Percentiles rank a stretch among this genome's conserved stretches.
phyloP scores from a whole-genome alignment of 2,797 vertebrate species.

The Syngnathus acus region DNA sequence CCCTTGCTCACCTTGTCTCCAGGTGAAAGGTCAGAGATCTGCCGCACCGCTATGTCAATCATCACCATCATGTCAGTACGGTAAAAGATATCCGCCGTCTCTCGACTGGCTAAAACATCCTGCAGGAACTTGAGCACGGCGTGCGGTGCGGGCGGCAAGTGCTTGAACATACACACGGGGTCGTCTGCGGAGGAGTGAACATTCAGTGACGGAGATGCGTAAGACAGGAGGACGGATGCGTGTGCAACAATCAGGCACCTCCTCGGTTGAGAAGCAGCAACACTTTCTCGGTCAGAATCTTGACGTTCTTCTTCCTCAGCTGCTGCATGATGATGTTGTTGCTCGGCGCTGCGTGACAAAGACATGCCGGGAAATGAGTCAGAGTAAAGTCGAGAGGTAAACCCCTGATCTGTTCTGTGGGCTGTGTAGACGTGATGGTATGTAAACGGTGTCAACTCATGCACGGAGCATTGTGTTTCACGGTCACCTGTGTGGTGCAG shows the following conservation, averaged over 20 bases:
- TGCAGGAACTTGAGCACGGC: conserved; percentile 94
- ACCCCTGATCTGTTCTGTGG: too few species aligned
- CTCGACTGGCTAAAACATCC: conserved; percentile 81
- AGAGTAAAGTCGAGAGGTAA: neutral
- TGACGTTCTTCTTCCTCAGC: conserved; percentile 86
- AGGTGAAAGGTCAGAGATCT: conserved; percentile 92
- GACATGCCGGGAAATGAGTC: neutral
- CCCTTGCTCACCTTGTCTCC: conserved; percentile 81
- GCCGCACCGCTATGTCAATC: conserved; percentile 93
- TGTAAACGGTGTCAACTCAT: too few species aligned
- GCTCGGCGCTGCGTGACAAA: conserved; percentile 72
- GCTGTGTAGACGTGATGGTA: too few species aligned
- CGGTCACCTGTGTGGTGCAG: conserved; percentile 83
- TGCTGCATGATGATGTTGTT: conserved; percentile 89
- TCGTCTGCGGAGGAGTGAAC: conserved; percentile 71
- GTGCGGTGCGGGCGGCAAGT: conserved; percentile 85
- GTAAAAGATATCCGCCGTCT: conserved; percentile 90
- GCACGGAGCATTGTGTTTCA: too few species aligned
- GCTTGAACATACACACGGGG: conserved; percentile 90
- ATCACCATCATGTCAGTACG: conserved; percentile 98
- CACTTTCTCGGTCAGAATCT: conserved; percentile 90
- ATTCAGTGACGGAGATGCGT: neutral
- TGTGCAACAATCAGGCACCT: conserved; percentile 66
- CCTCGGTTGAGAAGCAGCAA: conserved; percentile 90
- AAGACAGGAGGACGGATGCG: neutral